Evolutionary conservation across 2,113 vertebrate species (phyloP), one percentile per base, ranked within the genome.

Genomic region (Rhinichthys klamathensis): DNA sequence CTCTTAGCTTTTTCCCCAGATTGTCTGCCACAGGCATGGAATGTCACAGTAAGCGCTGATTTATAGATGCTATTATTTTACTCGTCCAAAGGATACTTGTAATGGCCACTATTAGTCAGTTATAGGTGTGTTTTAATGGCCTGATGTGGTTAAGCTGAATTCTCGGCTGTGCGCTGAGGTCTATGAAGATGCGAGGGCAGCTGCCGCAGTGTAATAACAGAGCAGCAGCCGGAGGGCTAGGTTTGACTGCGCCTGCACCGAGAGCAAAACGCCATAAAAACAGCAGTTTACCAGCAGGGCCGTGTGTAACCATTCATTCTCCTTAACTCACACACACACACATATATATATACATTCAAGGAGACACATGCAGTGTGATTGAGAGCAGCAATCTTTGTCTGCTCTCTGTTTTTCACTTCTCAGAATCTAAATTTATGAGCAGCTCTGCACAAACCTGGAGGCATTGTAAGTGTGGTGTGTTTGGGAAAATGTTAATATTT

Each of bases 251-350:
- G 77, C 65, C 41, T 46, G 38, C 58, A 85, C 63, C 54, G 70
- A 69, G 83, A 88, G 58, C 9, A 72, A 46, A 70, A 60, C 1
- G 51, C 81, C 76, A 85, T 73, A 79, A 69, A 85, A 78, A 49
- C 79, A 73, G 32, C 70, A 80, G 56, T 74, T 86, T 74, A 79
- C 51, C 84, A 88, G 84, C 73, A 75, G 80, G 56, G 41, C 41
- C n/a, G 25, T 88, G 56, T 83, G 84, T 83, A 86, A 86, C 85
- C 87, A 86, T 86, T 74, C 80, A 65, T 83, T 85, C 35, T 32
- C 60, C 44, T 76, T 82, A 51, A 49, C 63, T 54, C 7, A 0
- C 79, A 30, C 56, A 60, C 38, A 44, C 56, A 60, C 23, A 44
- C 35, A 61, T 12, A 54, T 32, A 69, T 65, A 51, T 35, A 70